phyloP scores from a whole-genome alignment of 2,113 vertebrate species.

The Nothocercus julius region DNA sequence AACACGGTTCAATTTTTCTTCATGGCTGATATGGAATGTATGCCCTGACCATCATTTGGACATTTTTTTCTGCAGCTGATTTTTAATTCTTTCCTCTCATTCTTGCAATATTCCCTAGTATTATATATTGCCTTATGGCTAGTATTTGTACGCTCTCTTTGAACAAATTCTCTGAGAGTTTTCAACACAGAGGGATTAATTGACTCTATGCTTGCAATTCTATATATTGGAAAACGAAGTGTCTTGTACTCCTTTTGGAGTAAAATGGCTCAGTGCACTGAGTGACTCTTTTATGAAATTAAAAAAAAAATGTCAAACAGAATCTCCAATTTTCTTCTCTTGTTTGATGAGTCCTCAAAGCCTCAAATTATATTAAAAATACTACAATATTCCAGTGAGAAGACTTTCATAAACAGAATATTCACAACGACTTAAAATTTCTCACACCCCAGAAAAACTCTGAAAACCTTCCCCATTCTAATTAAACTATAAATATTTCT shows the following conservation, averaged over 20 bases:
- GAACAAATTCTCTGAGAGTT: background rate
- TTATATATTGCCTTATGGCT: background rate
- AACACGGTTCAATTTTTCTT: background rate
- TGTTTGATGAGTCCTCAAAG: background rate
- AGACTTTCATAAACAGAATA: background rate
- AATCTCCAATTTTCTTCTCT: background rate
- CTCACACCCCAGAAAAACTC: background rate
- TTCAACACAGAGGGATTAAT: background rate
- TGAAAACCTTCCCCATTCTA: background rate
- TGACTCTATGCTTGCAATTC: background rate
- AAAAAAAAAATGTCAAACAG: background rate
- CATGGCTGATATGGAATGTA: background rate
- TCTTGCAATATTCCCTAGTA: background rate
- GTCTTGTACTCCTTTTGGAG: background rate
- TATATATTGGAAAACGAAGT: background rate
- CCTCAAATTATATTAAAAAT: background rate
- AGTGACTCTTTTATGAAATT: background rate
- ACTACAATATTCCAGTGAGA: background rate
- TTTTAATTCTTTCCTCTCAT: background rate
- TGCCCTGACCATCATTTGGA: rapidly evolving
- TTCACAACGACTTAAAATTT: background rate
- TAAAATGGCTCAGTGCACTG: background rate
- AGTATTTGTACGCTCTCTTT: background rate
- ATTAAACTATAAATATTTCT: background rate
- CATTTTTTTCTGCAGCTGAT: background rate